phyloP scores from a whole-genome alignment of 2,797 vertebrate genomes.

The Cynodonichthys magdalenae region DNA sequence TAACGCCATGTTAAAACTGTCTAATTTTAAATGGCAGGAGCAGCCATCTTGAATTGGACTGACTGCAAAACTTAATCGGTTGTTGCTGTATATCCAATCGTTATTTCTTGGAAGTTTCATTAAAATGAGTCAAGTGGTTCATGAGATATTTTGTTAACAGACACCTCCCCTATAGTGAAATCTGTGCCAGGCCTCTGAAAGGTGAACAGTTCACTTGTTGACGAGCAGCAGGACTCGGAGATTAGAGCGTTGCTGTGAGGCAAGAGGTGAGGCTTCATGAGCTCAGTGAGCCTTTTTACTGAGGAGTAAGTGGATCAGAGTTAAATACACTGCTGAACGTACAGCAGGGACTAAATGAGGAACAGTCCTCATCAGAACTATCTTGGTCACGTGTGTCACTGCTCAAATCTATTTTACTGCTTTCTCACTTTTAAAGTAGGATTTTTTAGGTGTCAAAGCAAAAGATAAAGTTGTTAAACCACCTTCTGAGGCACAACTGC shows the following conservation, averaged over 20 bases:
- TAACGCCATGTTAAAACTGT: too few relatives aligned
- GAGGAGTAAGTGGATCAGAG: conserved; percentile 75
- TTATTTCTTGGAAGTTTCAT: too few relatives aligned
- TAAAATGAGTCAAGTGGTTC: too few relatives aligned
- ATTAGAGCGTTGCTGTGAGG: conserved; percentile 43
- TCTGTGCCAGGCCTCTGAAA: neutral
- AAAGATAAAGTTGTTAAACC: too few relatives aligned
- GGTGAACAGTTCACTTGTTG: conserved; percentile 24
- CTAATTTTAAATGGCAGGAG: too few relatives aligned
- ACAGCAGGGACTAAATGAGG: conserved; percentile 61
- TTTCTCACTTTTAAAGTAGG: neutral
- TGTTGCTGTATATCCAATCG: too few relatives aligned
- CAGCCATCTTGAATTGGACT: too few relatives aligned
- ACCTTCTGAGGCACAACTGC: neutral
- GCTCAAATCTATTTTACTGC: conserved; percentile 2
- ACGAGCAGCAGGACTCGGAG: conserved; percentile 28
- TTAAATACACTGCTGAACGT: conserved; percentile 56
- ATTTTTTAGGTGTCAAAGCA: too few relatives aligned
- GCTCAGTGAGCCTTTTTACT: conserved; percentile 56
- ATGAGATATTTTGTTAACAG: too few relatives aligned
- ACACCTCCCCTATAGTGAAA: neutral
- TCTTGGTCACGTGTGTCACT: conserved; percentile 46
- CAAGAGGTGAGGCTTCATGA: conserved; percentile 33
- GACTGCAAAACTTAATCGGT: too few relatives aligned
- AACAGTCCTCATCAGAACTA: conserved; percentile 61